Evolutionary conservation across 2,113 vertebrate species (phyloP), one percentile per base, ranked within the genome.

Genomic region (Chloropsis cyanopogon): DNA sequence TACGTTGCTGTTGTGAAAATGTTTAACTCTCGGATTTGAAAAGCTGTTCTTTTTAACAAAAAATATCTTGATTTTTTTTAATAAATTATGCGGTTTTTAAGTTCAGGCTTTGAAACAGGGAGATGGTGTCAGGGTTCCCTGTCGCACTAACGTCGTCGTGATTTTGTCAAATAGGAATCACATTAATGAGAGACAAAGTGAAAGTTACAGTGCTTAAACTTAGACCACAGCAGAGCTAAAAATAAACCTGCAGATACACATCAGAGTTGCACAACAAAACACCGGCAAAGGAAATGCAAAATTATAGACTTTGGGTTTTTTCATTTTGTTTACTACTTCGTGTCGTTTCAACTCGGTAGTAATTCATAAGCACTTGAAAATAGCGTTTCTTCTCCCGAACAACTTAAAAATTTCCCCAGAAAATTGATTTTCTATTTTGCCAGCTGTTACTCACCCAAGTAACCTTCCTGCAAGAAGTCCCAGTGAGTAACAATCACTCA

Each of bases 171-270:
- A 92, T 35, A 84, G 68, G 50, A 80, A 92, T 82, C 79, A 29
- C 50, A 37, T 92, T 96, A 93, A 90, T 94, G 76, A 97, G 92
- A 94, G 95, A 96, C 97, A 91, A 97, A 97, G 93, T 97, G 96
- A 98, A 97, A 98, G 96, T 97, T 88, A 86, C 72, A 85, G 46
- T 15, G 84, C 90, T 93, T 84, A 97, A 96, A 97, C 95, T 97
- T 94, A 96, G 93, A 96, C 94, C 93, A 95, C 87, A 92, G 61
- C 57, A 72, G 92, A 94, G 93, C 60, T 86, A 97, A 98, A 98
- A 97, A 92, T 96, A 96, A 88, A 92, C 29, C 44, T 73, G 80
- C 86, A 94, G 92, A 94, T 63, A 79, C 56, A 86, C 73, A 95
- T 81, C 75, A 68, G 85, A 47, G 84, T 92, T 94, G 92, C 91